These are phyloP conservation scores for Centropus bengalensis DNA, from an alignment of 2,113 vertebrate genomes.

Conservation along the genomic window DNA sequence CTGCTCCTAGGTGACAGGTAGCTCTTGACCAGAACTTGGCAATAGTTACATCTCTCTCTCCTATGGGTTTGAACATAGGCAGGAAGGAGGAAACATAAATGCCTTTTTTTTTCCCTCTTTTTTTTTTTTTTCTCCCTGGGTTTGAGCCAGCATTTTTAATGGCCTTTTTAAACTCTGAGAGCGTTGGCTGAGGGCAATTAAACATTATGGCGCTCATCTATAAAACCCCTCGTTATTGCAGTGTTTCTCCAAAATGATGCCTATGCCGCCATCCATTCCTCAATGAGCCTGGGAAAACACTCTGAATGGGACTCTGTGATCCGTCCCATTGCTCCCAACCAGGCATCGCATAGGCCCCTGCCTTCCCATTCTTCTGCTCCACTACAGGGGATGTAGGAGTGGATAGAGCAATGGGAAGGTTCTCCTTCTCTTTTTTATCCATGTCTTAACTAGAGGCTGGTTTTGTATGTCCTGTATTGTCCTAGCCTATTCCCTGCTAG, in stretches of 20 bases:
- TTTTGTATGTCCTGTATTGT: background rate
- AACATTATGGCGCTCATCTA: conserved; percentile 39
- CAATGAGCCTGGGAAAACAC: conserved; percentile 27
- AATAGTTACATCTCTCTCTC: background rate
- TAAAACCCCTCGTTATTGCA: conserved; percentile 38
- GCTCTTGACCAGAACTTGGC: background rate
- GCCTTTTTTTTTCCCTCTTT: too few species aligned
- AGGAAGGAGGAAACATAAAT: background rate
- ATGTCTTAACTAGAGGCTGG: background rate
- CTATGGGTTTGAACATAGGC: accelerated
- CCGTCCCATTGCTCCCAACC: background rate
- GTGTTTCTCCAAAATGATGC: conserved; percentile 12
- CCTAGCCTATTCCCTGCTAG: background rate
- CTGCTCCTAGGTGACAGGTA: background rate
- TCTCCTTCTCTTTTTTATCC: background rate
- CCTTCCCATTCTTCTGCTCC: background rate
- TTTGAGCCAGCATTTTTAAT: conserved; percentile 47
- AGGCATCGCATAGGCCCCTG: accelerated
- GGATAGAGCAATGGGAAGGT: background rate
- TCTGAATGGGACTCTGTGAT: background rate
- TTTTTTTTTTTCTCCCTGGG: background rate
- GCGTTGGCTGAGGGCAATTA: conserved; percentile 50
- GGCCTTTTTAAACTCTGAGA: conserved; percentile 22
- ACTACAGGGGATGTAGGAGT: accelerated
- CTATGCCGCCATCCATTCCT: background rate